Percentiles rank a stretch among this genome's conserved stretches.
These are phyloP conservation scores for Orcinus orca DNA, from an alignment of 2,113 vertebrate genomes.

Conservation along the genomic window DNA sequence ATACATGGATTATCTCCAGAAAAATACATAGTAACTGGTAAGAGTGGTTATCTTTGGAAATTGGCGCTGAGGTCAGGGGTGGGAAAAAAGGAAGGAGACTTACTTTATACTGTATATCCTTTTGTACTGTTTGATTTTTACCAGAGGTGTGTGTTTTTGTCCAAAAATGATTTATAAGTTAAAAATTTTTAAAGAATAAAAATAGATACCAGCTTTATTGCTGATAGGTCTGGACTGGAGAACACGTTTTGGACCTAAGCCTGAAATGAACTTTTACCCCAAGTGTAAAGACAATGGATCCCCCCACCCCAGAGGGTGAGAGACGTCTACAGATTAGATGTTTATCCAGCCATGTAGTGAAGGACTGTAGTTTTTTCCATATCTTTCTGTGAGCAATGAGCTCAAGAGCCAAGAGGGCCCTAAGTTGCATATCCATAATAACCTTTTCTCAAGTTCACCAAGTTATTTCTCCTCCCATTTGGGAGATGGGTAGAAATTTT, in stretches of 20 bases:
- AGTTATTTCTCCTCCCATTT: background rate
- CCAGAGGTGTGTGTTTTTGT: background rate
- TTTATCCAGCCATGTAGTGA: background rate
- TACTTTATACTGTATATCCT: background rate
- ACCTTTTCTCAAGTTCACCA: background rate
- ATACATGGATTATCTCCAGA: background rate
- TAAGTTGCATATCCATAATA: background rate
- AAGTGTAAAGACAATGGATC: background rate
- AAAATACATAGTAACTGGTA: background rate
- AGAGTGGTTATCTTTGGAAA: background rate
- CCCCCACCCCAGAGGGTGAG: background rate
- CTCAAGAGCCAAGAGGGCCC: background rate
- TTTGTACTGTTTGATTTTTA: slow-evolving; percentile 17
- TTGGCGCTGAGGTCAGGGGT: background rate
- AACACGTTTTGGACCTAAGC: background rate
- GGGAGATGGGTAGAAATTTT: background rate
- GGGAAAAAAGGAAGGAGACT: background rate
- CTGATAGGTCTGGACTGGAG: background rate
- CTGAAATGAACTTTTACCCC: background rate
- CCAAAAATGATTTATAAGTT: background rate
- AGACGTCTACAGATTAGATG: background rate
- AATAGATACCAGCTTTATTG: background rate
- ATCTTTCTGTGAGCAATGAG: background rate
- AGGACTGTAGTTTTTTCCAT: background rate
- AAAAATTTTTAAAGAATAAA: background rate